Base-by-base conservation (phyloP, 2,888 invertebrate genomes). In the Cryptus armator region DNA sequence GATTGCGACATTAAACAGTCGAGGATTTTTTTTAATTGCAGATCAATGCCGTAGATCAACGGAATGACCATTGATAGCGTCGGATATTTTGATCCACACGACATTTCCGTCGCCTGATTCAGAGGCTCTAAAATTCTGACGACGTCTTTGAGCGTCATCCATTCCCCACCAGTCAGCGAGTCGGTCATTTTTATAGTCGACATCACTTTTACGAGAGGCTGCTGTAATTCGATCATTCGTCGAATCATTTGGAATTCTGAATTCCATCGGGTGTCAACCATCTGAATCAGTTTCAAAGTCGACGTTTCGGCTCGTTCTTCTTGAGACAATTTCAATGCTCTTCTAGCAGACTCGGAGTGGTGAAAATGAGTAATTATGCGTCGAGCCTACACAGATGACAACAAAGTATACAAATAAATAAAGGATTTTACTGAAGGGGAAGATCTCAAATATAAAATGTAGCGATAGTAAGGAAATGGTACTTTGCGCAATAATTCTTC, bases 31-130 rank as follows among this genome's bases (percentile, higher is more conserved):
- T 29, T 4, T 9, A 59, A 29, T 59, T 59, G 59, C 3, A 59
- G 29, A 6, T 24, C 9, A 1, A 59, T 59, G 10, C 59, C 59
- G 29, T 59, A 59, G 7, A 59, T 59, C 12, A 59, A 59, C 14
- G 59, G 59, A 59, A 59, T 59, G 3, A 59, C 59, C 59, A 59
- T 59, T 29, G 59, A 59, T n/a, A 59, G 29, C 0, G 29, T 59
- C 3, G 59, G 59, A 59, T 59, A 51, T 46, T 67, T 79, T 10
- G 59, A 16, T 51, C 51, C 51, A 56, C 72, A 81, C 24, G 75
- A 64, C 37, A 77, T 59, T 70, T 32, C 68, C 5, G 84, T 59
- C n/a, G 76, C 76, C 19, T 76, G n/a, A 71, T 81, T 77, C n/a
- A 81, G 16, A 16, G 71, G 81, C 66, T 77, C 46, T 46, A 81